Percentiles rank a stretch among this genome's conserved stretches.
Conservation (phyloP, 1,140 invertebrate genomes). For the Vollenhovia emeryi region DNA sequence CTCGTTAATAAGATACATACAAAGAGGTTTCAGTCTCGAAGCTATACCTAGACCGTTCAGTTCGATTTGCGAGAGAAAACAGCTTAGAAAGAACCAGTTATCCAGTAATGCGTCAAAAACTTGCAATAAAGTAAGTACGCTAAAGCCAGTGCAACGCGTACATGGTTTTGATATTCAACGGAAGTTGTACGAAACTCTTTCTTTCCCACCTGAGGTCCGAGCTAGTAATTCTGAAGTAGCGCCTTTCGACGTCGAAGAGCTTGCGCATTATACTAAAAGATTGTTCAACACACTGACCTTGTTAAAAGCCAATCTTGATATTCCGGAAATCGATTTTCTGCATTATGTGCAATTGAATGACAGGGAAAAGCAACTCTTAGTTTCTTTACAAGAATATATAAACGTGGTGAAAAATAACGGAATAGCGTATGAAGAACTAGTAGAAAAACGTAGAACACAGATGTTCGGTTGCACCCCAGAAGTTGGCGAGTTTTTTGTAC, state of each 20-base stretch:
- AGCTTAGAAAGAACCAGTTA: background rate
- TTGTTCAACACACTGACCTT: constrained; percentile 72
- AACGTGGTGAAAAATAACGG: background rate
- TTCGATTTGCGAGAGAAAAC: background rate
- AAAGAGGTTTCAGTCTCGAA: constrained; percentile 27
- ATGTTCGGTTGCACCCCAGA: constrained; percentile 77
- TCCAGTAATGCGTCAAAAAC: background rate
- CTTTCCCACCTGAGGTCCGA: background rate
- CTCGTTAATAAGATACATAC: constrained; percentile 71
- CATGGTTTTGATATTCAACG: background rate
- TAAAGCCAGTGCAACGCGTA: background rate
- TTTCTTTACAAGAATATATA: constrained; percentile 65
- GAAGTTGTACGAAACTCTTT: background rate
- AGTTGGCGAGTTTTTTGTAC: constrained; percentile 66
- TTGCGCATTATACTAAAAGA: constrained; percentile 58
- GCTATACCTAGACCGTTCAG: constrained; percentile 17
- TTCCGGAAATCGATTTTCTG: constrained; percentile 59
- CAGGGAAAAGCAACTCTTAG: constrained; percentile 74
- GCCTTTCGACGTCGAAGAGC: constrained; percentile 50
- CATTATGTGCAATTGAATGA: constrained; percentile 62
- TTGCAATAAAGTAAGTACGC: no score
- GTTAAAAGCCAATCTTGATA: constrained; percentile 73
- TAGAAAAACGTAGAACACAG: constrained; percentile 65
- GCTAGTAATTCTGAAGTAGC: background rate
- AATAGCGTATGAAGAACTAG: background rate